Evolutionary conservation across 53 echinoderm and acorn worm species (phyloP).

Genomic region (Paracentrotus lividus): DNA sequence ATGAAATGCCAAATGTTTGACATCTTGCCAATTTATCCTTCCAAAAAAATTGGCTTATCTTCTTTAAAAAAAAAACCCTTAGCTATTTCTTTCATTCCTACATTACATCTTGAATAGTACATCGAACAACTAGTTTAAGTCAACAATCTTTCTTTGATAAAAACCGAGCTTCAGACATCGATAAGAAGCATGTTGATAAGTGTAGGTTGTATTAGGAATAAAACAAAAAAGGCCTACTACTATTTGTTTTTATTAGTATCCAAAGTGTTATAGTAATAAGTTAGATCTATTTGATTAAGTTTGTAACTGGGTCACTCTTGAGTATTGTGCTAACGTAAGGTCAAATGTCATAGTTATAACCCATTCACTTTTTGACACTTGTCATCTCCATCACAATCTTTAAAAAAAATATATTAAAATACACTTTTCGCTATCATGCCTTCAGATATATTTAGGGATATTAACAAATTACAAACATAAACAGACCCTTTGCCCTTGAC

Average conservation of each 20-base stretch:
- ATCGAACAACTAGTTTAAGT: neutral
- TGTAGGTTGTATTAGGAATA: slow-evolving; percentile 19
- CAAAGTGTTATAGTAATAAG: slow-evolving; percentile 21
- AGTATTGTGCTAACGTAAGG: neutral
- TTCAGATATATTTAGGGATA: neutral
- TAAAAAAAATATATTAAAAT: neutral
- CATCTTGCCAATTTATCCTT: slow-evolving; percentile 31
- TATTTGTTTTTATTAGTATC: slow-evolving; percentile 8
- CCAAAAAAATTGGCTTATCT: slow-evolving; percentile 23
- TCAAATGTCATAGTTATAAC: neutral
- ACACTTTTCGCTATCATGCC: neutral
- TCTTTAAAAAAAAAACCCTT: neutral
- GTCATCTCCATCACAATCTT: neutral
- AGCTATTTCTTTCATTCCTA: neutral
- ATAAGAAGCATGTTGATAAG: slow-evolving; percentile 40
- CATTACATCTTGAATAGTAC: slow-evolving; percentile 25
- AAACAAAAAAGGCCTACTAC: slow-evolving; percentile 5
- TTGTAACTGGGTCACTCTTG: neutral
- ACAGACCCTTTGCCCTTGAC: neutral
- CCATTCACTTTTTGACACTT: slow-evolving; percentile 6
- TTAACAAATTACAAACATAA: neutral
- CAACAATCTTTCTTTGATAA: slow-evolving; percentile 57
- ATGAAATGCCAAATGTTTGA: neutral
- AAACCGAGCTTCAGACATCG: slow-evolving; percentile 48
- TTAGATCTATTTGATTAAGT: neutral